Evolutionary conservation across 2,797 vertebrate species (phyloP), one percentile per base, ranked within the genome.

Genomic region (Sebastes diploproa): DNA sequence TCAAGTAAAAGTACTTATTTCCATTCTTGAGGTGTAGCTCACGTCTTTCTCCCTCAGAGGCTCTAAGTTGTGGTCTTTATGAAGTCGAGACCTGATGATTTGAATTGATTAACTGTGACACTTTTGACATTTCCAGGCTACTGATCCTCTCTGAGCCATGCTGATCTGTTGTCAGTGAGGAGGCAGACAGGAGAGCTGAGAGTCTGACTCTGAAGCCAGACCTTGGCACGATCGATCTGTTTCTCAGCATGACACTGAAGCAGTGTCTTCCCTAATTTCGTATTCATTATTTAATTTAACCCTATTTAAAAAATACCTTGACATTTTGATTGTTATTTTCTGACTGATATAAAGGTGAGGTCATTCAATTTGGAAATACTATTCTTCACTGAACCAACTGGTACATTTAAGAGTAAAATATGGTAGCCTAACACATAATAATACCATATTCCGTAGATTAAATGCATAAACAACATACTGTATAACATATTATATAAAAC

Each of bases 81-180:
- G 65, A 76, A 84, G 85, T 88, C 60, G 1, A 67, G 81, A 81
- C 83, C 85, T 66, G 83, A 73, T 87, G 36, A 81, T 89, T 89
- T 86, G 70, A 86, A 89, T 80, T 86, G 87, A 88, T 90, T 85
- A 52, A 72, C 61, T 71, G 58, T 81, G 83, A 81, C 87, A 82
- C 75, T 83, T 90, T 68, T 89, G 86, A 90, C 90, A 89, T 90
- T 90, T 91, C 82, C 78, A 81, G 73, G 77, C 82, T 81, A 75
- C 85, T 90, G 89, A 89, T 84, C 83, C 78, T 85, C 75, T 74
- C 61, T 77, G 77, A 88, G 83, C 74, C 69, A 32, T 5, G 38
- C 78, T 87, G 87, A 86, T 90, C 77, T 85, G 78, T 30, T 75
- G 78, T 89, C 84, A 75, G 65, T 84, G 70, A 86, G 61, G 36